Conservation (phyloP, 2,888 invertebrate species). For the Ormyrus rosae region DNA sequence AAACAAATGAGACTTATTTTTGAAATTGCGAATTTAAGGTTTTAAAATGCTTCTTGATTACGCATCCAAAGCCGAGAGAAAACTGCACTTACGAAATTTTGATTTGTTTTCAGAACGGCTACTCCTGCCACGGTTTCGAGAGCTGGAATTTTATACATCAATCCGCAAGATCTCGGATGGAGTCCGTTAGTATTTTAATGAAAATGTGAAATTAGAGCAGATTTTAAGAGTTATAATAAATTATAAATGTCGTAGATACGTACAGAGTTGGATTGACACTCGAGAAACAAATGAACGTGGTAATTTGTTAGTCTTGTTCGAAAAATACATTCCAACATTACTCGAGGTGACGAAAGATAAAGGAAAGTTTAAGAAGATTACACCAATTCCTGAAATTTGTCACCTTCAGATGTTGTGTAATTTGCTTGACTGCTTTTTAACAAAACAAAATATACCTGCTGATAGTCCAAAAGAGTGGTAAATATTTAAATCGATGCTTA, state of each 20-base stretch:
- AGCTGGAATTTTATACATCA: slow-evolving; percentile 95
- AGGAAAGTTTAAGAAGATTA: slow-evolving; percentile 90
- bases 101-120: slow-evolving; percentile 81
- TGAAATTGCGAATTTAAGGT: slow-evolving; percentile 89
- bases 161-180: slow-evolving; percentile 96
- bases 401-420: slow-evolving; percentile 93
- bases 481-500: not conserved
- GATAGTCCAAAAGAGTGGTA: slow-evolving; percentile 95
- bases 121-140: slow-evolving; percentile 97
- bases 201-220: not conserved
- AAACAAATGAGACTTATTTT: slow-evolving; percentile 93
- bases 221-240: not conserved
- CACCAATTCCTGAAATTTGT: slow-evolving; percentile 92
- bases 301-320: slow-evolving; percentile 90
- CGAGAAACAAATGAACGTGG: slow-evolving; percentile 87
- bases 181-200: slow-evolving; percentile 83
- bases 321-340: slow-evolving; percentile 92
- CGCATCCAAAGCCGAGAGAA: no score
- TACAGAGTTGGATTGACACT: slow-evolving; percentile 92
- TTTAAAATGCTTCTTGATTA: not conserved
- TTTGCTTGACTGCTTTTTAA: slow-evolving; percentile 90
- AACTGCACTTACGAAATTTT: no score
- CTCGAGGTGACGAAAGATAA: slow-evolving; percentile 82
- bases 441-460: slow-evolving; percentile 86
- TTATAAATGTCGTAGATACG: slow-evolving; percentile 79